Evolutionary conservation across 2,888 invertebrate species (phyloP), one percentile per base, ranked within the genome.

Genomic region (Eupithecia tripunctaria): DNA sequence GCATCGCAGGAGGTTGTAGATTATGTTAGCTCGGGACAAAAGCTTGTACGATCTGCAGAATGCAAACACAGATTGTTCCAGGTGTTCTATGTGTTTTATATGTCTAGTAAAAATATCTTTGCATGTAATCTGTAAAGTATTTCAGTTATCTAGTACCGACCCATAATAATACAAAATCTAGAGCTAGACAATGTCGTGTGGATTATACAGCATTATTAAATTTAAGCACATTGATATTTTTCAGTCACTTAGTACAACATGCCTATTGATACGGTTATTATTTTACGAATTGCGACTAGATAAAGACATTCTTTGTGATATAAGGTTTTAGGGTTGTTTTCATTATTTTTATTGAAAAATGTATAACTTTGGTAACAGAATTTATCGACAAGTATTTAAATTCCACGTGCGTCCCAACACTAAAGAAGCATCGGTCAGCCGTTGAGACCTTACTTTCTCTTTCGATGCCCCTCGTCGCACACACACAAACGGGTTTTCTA

Each of bases 361-460:
- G 3, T 63, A 21, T 36, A 8, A 63, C 21, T 36, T 63, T 8
- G 3, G n/a, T 18, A 25, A 0, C 21, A 38, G n/a, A 36, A 38
- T 51, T 66, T 67, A 78, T 75, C 74, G 70, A 78, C n/a, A 32
- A n/a, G 5, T 72, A 73, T 38, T 27, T 60, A 51, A 68, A 72
- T 73, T 69, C 47, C 62, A 69, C 51, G 21, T 67, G 27, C 14
- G 67, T 69, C 75, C 74, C 84, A 79, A 73, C 87, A 83, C 86
- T 85, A 84, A 76, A 81, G 56, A 76, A 77, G 78, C 81, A 84
- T 79, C 85, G 88, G 86, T 87, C 87, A 87, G 81, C 81, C 84
- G 87, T 83, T 79, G 86, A 89, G 86, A 90, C 88, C 87, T 86
- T 83, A 86, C 93, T 94, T 94, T 94, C 94, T 92, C 93, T 93